Base-by-base conservation (phyloP, 2,888 invertebrate species). In the Noctua janthina region DNA sequence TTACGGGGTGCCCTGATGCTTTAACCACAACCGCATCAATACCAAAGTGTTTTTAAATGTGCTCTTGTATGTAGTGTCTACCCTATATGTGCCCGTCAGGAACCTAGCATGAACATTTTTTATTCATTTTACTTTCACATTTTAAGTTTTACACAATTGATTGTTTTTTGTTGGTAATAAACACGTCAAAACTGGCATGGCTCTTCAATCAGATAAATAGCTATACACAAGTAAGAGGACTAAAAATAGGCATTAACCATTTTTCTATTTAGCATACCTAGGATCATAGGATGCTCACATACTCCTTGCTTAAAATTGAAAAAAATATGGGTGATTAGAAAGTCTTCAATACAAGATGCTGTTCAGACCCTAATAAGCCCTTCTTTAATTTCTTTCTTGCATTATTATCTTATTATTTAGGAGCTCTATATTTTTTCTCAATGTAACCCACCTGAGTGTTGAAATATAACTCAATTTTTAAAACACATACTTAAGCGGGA, bases 31-130 rank as follows among this genome's bases (percentile, higher is more conserved):
- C 8, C 54, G n/a, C 56, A 64, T 77, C 43, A 77, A 79, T 77
- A 69, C 54, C 51, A 64, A 74, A 74, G 4, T 56, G n/a, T 73
- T 64, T 49, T 54, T 68, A 56, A 75, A 68, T 74, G 70, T 71
- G 39, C 66, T 49, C 54, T 43, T 67, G n/a, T n/a, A 13, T 81
- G 67, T 77, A 51, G n/a, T 64, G 15, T 51, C 49, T 79, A 59
- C 74, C 70, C 64, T 71, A 39, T 74, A 68, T 86, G 39, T 64
- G 15, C 51, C 69, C 51, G 23, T 74, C 23, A 80, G 64, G 46
- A 81, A 81, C 66, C 73, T 59, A 78, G 86, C 84, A 85, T 84
- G 86, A 64, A 39, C n/a, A 46, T 54, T 68, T 70, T 78, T 49
- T 73, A 72, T 73, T 80, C 80, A 71, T 82, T 82, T 56, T 68